phyloP scores from a whole-genome alignment of 23 tunicate species.

The Halocynthia roretzi region DNA sequence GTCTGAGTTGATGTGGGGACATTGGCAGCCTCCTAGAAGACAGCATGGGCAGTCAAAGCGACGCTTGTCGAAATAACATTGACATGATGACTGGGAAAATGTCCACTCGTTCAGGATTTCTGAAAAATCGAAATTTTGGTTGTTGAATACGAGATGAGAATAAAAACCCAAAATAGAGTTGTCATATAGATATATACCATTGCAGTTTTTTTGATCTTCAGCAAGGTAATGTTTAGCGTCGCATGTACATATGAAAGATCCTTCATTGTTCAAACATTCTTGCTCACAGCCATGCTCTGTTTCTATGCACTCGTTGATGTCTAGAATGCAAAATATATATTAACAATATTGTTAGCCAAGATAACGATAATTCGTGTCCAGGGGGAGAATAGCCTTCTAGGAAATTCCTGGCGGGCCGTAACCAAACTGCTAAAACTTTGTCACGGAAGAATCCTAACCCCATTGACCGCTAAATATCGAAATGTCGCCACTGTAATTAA shows the following conservation, averaged over 20 bases:
- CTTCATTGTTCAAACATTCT: slow-evolving; percentile 22
- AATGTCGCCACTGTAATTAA: too few relatives aligned
- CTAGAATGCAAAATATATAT: background rate
- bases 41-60: slow-evolving; percentile 20
- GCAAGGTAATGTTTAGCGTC: slow-evolving; percentile 5
- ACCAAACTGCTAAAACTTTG: too few relatives aligned
- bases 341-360: too few relatives aligned
- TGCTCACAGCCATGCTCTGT: slow-evolving; percentile 16
- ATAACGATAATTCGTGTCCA: too few relatives aligned
- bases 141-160: too few relatives aligned
- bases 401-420: too few relatives aligned
- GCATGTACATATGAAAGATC: slow-evolving; percentile 29
- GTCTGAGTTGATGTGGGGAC: background rate
- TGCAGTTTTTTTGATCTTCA: slow-evolving; percentile 13
- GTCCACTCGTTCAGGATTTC: slow-evolving; percentile 28
- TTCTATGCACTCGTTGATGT: slow-evolving; percentile 26
- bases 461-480: too few relatives aligned
- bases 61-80: slow-evolving; percentile 12
- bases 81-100: background rate
- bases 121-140: background rate
- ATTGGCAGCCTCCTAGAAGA: slow-evolving; percentile 22
- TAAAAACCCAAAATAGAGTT: too few relatives aligned
- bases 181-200: background rate
- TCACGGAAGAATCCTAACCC: too few relatives aligned
- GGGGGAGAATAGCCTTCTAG: too few relatives aligned